phyloP scores from a whole-genome alignment of 2,888 invertebrate genomes.

The Belgica antarctica region DNA sequence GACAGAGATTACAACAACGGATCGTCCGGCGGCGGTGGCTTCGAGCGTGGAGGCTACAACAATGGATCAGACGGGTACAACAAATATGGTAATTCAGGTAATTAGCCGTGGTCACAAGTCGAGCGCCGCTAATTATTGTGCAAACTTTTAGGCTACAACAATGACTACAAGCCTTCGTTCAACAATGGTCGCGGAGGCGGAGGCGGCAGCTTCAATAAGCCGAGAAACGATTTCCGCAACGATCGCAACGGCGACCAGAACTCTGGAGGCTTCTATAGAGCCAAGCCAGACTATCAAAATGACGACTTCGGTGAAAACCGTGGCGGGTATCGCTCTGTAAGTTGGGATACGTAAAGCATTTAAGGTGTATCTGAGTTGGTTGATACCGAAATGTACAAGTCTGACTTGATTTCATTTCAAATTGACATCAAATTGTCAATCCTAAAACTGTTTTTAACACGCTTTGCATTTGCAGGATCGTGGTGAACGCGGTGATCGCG shows the following conservation, averaged over 20 bases:
- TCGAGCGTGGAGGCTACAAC: slow-evolving; percentile 48
- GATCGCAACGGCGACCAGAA: slow-evolving; percentile 25
- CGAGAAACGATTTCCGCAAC: slow-evolving; percentile 39
- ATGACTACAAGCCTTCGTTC: slow-evolving; percentile 34
- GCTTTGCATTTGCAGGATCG: slow-evolving; percentile 27
- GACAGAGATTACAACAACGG: slow-evolving; percentile 13
- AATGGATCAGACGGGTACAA: slow-evolving; percentile 49
- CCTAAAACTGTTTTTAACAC: neutral
- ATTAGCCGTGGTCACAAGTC: neutral
- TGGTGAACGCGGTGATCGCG: no score
- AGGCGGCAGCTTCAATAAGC: slow-evolving; percentile 19
- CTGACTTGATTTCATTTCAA: neutral
- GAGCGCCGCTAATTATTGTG: neutral
- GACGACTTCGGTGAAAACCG: slow-evolving; percentile 29
- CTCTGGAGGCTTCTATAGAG: slow-evolving; percentile 27
- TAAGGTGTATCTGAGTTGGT: neutral
- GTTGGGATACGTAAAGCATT: neutral
- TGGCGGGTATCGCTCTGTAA: slow-evolving; percentile 33
- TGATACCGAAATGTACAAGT: neutral
- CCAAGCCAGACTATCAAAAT: slow-evolving; percentile 26
- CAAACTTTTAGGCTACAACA: slow-evolving; percentile 30
- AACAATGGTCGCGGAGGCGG: slow-evolving; percentile 39
- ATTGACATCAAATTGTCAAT: no score
- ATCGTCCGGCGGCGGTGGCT: neutral
- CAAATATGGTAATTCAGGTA: slow-evolving; percentile 45